Conservation (phyloP, 1,140 invertebrate genomes). For the Temnothorax nylanderi region DNA sequence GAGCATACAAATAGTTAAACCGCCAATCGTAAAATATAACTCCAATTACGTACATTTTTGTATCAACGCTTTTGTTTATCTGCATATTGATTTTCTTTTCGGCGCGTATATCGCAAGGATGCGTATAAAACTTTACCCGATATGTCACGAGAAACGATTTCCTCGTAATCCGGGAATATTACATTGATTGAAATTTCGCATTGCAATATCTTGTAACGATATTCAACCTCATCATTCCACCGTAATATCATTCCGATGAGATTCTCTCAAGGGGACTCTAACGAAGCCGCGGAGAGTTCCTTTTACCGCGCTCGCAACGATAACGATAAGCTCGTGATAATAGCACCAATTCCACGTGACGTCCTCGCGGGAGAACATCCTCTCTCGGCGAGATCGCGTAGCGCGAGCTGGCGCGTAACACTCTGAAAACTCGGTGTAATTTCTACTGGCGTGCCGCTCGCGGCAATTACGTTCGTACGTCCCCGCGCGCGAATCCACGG, state of each 20-base stretch:
- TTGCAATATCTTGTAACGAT: neutral
- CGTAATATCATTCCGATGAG: constrained; percentile 13
- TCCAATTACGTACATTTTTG: neutral
- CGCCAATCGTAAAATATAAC: neutral
- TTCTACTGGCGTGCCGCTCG: constrained; percentile 31
- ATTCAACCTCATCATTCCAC: constrained; percentile 18
- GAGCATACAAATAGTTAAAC: neutral
- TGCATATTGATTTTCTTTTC: neutral
- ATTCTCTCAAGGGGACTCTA: constrained; percentile 42
- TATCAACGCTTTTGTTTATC: neutral
- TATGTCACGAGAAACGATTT: neutral
- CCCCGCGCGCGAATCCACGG: neutral
- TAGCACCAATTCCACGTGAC: constrained; percentile 61
- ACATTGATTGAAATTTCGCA: constrained; percentile 29
- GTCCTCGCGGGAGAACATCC: constrained; percentile 41
- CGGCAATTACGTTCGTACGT: constrained; percentile 53
- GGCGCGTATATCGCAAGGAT: neutral
- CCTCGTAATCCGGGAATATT: neutral
- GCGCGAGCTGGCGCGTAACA: constrained; percentile 16
- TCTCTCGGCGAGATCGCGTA: constrained; percentile 18
- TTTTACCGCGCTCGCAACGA: constrained; percentile 61
- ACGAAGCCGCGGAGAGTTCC: constrained; percentile 52
- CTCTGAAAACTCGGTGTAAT: constrained; percentile 56
- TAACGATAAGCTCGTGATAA: constrained; percentile 71
- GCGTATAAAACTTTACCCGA: neutral